Conservation (phyloP, 2,113 vertebrate genomes). For the Stomatorhinus ivindoensis region DNA sequence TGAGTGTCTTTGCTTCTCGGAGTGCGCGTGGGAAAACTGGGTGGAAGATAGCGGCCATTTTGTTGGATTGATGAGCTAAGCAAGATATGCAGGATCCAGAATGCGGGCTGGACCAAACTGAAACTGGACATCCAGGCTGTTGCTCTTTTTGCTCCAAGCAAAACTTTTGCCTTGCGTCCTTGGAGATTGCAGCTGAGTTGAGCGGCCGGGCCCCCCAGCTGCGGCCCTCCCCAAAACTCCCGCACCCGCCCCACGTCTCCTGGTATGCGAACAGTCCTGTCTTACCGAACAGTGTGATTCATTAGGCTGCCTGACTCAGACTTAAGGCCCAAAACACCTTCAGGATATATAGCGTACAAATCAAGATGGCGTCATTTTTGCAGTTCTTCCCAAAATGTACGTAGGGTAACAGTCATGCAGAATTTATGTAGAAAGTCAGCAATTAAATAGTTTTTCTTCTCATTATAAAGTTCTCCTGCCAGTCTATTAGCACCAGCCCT, state of each 20-base stretch:
- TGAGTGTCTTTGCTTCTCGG: not conserved
- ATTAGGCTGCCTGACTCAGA: not conserved
- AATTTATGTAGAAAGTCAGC: not conserved
- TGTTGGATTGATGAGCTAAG: not conserved
- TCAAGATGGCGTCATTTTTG: not conserved
- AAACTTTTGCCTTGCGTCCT: not conserved
- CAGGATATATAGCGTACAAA: not conserved
- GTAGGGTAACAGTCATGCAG: not conserved
- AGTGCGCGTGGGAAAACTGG: not conserved
- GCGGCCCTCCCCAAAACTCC: not conserved
- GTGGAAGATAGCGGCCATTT: not conserved
- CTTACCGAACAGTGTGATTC: not conserved
- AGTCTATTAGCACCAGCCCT: not conserved
- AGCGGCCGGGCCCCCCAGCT: not conserved
- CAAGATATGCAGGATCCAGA: not conserved
- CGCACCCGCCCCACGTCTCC: not conserved
- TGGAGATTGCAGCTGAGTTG: not conserved
- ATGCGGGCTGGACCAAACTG: not conserved
- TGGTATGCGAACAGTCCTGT: not conserved
- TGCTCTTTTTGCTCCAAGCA: not conserved
- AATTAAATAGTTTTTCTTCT: not conserved
- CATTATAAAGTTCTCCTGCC: not conserved
- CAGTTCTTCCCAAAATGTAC: not conserved
- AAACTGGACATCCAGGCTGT: not conserved
- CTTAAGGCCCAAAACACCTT: not conserved